Conservation (phyloP, 2,797 vertebrate genomes). For the Cyclura pinguis region DNA sequence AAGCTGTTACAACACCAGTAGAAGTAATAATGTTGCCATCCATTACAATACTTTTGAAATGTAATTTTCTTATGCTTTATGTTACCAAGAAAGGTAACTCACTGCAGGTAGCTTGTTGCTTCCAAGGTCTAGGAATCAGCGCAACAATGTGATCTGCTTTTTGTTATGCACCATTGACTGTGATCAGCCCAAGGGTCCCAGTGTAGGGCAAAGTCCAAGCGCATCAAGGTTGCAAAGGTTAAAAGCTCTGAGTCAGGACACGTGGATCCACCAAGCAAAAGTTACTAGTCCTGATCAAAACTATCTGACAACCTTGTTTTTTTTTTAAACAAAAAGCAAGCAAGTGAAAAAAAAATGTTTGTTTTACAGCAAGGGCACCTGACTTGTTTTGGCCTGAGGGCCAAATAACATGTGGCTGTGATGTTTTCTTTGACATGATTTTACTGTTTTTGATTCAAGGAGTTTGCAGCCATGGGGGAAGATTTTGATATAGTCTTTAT, state of each 20-base stretch:
- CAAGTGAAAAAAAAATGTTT: slow-evolving; percentile 43
- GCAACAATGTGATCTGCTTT: too few species aligned
- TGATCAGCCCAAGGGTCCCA: background rate
- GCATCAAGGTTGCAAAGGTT: background rate
- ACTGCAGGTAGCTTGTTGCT: too few species aligned
- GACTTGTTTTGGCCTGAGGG: slow-evolving; percentile 35
- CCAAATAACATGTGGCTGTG: slow-evolving; percentile 28
- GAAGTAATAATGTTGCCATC: too few species aligned
- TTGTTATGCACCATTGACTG: background rate
- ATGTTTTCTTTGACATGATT: slow-evolving; percentile 58
- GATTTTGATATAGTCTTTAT: slow-evolving; percentile 88
- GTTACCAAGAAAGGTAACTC: too few species aligned
- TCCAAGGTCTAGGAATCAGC: too few species aligned
- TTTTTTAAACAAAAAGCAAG: slow-evolving; percentile 21
- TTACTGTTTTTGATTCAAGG: slow-evolving; percentile 70
- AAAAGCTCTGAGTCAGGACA: background rate
- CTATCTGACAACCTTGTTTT: background rate
- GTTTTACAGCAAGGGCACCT: slow-evolving; percentile 52
- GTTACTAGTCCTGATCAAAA: background rate
- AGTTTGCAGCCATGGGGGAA: slow-evolving; percentile 79
- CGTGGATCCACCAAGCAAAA: background rate
- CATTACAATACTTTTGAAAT: too few species aligned
- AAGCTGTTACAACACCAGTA: too few species aligned
- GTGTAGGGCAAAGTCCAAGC: background rate
- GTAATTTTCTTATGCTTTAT: too few species aligned